A percentile compares a stretch with the other conserved stretches of the same genome.
Conservation (phyloP, 2,113 vertebrate genomes). For the Carassius auratus region DNA sequence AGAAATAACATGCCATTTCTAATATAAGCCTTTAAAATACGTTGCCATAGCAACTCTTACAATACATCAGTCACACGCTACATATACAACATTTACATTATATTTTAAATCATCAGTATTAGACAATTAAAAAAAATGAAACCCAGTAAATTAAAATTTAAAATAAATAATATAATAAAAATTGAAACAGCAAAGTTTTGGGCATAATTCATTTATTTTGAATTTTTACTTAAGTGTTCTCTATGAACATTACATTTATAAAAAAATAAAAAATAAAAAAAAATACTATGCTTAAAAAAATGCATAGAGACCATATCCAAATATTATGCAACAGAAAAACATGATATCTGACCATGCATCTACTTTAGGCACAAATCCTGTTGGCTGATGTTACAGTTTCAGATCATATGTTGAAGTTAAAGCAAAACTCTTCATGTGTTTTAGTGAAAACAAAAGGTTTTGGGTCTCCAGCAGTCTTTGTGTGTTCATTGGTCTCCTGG, state of each 20-base stretch:
- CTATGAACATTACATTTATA: too few species aligned
- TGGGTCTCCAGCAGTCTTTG: background rate
- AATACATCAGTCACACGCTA: background rate
- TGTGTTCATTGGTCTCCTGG: constrained; percentile 29
- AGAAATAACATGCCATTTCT: background rate
- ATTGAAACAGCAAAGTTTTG: background rate
- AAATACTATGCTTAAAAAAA: background rate
- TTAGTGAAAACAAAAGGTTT: constrained; percentile 63
- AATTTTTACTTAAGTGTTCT: background rate
- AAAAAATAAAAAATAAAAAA: background rate
- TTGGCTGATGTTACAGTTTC: background rate
- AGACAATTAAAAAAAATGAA: background rate
- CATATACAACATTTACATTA: background rate
- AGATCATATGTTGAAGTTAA: constrained; percentile 85
- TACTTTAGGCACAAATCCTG: background rate
- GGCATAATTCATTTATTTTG: background rate
- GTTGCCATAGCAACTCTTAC: background rate
- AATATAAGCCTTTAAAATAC: background rate
- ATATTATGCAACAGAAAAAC: background rate
- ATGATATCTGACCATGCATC: background rate
- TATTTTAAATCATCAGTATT: background rate
- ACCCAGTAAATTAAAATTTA: background rate
- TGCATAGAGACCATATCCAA: background rate
- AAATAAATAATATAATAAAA: background rate
- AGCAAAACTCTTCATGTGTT: constrained; percentile 80